Percentiles rank a stretch among this genome's conserved stretches.
Evolutionary conservation across 2,797 vertebrate species (phyloP).

Genomic region (Petrocephalus sullivani): DNA sequence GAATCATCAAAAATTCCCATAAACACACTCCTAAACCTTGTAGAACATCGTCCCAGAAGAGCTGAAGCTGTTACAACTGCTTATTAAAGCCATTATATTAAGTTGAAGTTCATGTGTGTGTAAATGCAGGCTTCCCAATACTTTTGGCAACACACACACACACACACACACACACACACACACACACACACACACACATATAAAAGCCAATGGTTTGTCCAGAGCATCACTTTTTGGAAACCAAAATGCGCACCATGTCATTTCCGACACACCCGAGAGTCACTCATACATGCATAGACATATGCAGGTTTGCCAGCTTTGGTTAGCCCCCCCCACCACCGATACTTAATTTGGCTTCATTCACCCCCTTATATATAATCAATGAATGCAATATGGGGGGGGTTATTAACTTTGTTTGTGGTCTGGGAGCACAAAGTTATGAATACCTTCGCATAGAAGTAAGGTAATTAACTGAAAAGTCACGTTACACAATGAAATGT

Average conservation of each 20-base stretch:
- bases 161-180: too few relatives aligned
- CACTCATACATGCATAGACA: background rate
- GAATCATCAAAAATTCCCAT: too few relatives aligned
- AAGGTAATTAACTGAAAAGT: constrained; percentile 4
- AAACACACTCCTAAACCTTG: too few relatives aligned
- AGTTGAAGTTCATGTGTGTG: too few relatives aligned
- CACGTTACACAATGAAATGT: background rate
- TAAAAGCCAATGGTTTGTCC: background rate
- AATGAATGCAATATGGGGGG: background rate
- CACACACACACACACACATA: too few relatives aligned
- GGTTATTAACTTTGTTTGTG: background rate
- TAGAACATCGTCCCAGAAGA: too few relatives aligned
- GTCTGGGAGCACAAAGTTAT: background rate
- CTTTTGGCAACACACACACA: too few relatives aligned
- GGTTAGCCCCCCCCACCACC: too few relatives aligned
- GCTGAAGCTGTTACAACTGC: too few relatives aligned
- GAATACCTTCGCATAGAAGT: background rate
- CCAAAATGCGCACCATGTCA: background rate
- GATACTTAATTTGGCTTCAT: background rate
- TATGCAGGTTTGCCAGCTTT: too few relatives aligned
- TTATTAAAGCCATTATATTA: too few relatives aligned
- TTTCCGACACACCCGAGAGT: background rate
- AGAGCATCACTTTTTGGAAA: background rate
- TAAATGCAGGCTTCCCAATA: too few relatives aligned
- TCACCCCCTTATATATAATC: background rate